These are phyloP conservation scores for Tetragonisca angustula DNA, from an alignment of 2,888 invertebrate genomes.

Conservation along the genomic window DNA sequence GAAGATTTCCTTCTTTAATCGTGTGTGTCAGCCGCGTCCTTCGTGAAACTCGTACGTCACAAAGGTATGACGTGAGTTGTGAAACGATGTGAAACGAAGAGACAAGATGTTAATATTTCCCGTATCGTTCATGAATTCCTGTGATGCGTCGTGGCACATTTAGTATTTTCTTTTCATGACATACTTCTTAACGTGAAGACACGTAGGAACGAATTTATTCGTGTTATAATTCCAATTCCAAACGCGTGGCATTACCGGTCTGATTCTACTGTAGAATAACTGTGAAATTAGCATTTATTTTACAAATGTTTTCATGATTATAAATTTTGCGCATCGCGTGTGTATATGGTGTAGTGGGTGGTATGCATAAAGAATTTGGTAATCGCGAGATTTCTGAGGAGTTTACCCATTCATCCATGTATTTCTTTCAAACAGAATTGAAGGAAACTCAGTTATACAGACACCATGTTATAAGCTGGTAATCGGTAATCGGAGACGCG, in stretches of 20 bases:
- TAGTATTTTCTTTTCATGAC: no score
- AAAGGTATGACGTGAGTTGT: conserved; percentile 47
- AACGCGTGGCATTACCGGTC: conserved; percentile 31
- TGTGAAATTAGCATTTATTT: conserved; percentile 21
- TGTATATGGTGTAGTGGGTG: background rate
- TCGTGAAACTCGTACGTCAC: conserved; percentile 50
- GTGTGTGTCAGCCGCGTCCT: conserved; percentile 29
- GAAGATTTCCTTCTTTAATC: conserved; percentile 27
- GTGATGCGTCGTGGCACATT: background rate
- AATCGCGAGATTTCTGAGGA: background rate
- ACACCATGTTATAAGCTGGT: conserved; percentile 50
- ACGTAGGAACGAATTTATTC: background rate
- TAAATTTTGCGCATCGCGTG: background rate
- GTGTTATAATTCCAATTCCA: conserved; percentile 27
- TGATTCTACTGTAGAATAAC: conserved; percentile 45
- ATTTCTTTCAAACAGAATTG: background rate
- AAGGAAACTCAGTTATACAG: conserved; percentile 20
- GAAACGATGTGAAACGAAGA: conserved; percentile 19
- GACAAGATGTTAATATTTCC: conserved; percentile 10
- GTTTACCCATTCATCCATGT: background rate
- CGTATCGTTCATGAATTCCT: background rate
- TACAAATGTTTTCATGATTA: conserved; percentile 3
- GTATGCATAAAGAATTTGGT: background rate
- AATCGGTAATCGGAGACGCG: conserved; percentile 19
- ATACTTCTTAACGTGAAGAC: background rate